Evolutionary conservation across 92 coral and sea anemone genomes (phyloP).

Genomic region (Epizoanthus illoricatus): DNA sequence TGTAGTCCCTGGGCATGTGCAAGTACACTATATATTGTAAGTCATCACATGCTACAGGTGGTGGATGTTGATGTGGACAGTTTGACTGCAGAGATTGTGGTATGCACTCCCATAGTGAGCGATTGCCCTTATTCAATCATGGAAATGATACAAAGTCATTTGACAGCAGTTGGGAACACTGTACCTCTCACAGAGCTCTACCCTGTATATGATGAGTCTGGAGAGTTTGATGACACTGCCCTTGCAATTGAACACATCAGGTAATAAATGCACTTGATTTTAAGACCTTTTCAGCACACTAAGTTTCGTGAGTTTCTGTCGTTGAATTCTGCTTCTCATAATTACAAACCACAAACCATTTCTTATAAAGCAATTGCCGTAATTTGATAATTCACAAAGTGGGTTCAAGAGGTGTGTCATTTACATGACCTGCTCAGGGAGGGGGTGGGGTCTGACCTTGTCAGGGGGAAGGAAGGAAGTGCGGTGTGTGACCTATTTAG

Average conservation of each 20-base stretch:
- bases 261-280: conserved; percentile 26
- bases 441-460: too few species aligned
- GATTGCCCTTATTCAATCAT: conserved; percentile 55
- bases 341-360: too few species aligned
- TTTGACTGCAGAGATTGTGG: conserved; percentile 69
- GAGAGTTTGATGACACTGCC: conserved; percentile 88
- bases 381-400: too few species aligned
- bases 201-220: conserved; percentile 93
- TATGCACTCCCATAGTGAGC: conserved; percentile 72
- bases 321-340: neutral
- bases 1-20: too few species aligned
- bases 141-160: conserved; percentile 46
- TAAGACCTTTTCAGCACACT: neutral
- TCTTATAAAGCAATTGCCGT: neutral
- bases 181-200: conserved; percentile 75
- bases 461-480: too few species aligned
- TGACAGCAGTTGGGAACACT: conserved; percentile 41
- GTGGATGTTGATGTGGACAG: conserved; percentile 64
- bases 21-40: neutral
- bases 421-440: neutral
- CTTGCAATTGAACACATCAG: conserved; percentile 92
- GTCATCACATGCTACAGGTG: conserved; percentile 49
- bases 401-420: neutral
- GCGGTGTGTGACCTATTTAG: neutral
- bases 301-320: neutral